A percentile compares a stretch with the other conserved stretches of the same genome.
phyloP scores from a whole-genome alignment of 1,140 invertebrate genomes.

The Eumeta japonica region DNA sequence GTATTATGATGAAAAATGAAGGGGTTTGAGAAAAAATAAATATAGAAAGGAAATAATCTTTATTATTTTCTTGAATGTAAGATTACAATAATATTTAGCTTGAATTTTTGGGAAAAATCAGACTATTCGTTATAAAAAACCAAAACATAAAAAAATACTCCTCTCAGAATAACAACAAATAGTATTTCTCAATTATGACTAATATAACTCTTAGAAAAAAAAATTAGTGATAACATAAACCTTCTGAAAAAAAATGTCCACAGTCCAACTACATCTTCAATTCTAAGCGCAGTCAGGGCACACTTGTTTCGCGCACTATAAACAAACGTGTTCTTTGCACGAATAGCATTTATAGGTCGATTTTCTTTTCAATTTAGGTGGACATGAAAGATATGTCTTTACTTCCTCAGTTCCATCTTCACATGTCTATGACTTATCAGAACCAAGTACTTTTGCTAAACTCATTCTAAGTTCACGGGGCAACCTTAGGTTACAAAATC shows the following conservation, averaged over 20 bases:
- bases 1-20: conserved; percentile 1
- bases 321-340: conserved; percentile 1
- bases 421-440: too few relatives aligned
- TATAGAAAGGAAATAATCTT: neutral
- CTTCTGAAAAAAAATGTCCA: conserved; percentile 1
- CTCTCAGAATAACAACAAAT: neutral
- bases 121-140: neutral
- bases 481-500: too few relatives aligned
- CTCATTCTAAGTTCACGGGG: too few relatives aligned
- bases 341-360: neutral
- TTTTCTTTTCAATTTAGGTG: conserved; percentile 1
- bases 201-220: conserved; percentile 1
- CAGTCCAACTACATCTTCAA: neutral
- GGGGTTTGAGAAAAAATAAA: neutral
- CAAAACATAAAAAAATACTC: conserved; percentile 1
- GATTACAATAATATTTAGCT: neutral
- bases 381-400: too few relatives aligned
- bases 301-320: conserved; percentile 1
- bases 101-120: neutral
- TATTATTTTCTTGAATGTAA: neutral
- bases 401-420: too few relatives aligned
- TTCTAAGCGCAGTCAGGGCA: conserved; percentile 1
- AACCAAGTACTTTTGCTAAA: too few relatives aligned
- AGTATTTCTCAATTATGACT: neutral
- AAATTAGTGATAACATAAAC: neutral